Evolutionary conservation across 2,797 vertebrate species (phyloP), one percentile per base, ranked within the genome.

Genomic region (Allobates femoralis): DNA sequence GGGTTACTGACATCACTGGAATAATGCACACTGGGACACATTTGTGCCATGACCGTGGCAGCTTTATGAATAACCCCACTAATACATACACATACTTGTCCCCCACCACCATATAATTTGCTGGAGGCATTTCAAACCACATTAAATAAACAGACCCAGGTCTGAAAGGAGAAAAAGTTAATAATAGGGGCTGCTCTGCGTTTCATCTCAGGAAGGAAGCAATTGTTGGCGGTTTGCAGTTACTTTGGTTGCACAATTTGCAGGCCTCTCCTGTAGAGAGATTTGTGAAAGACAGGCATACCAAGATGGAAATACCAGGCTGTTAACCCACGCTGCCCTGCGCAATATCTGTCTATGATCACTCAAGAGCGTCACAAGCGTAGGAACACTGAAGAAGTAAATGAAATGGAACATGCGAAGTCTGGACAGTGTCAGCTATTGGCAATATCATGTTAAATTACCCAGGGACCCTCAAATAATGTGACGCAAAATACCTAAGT

Each of bases 131-230:
- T 88, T 88, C 78, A 81, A 81, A 69, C 83, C 79, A n/a, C 79
- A 76, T 58, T 85, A 53, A 85, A 85, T 88, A 88, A 88, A 88
- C 87, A 85, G 80, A 88, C 71, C 87, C 87, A 88, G 87, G 83
- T 75, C 64, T 85, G 78, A 81, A 81, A 34, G 62, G 62, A 84
- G 75, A 76, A 86, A 87, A 87, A 77, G 83, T 85, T 88, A 88
- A 88, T 88, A 88, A 88, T 69, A 85, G 83, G 71, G 87, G 83
- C 83, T 88, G 87, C 77, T 88, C 87, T 88, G 87, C 32, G 78
- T 88, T 88, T 88, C 87, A 88, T 88, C 87, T 88, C 87, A 88
- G 87, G 87, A 88, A 88, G 87, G 87, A 88, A 88, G 87, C 84
- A 88, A 88, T 88, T 88, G 87, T 69, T 62, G 83, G 71, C 21